Evolutionary conservation across 2,113 vertebrate species (phyloP).

Genomic region (Petroica traversi): DNA sequence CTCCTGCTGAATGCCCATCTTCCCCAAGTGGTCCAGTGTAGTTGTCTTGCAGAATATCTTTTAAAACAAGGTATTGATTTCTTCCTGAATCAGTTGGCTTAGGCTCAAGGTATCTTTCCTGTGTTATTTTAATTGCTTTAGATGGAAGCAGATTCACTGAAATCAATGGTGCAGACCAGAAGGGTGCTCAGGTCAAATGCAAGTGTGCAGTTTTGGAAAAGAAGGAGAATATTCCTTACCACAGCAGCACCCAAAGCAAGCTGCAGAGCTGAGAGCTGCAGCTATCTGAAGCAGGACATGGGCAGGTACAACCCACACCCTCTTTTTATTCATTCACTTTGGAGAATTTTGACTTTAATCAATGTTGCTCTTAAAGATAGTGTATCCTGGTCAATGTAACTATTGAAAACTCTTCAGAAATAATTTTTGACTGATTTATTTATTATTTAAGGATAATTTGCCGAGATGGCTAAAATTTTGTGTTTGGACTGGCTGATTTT

Average conservation of each 20-base stretch:
- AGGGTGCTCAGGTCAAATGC: background rate
- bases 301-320: background rate
- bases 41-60: background rate
- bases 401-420: background rate
- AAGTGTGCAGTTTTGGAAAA: background rate
- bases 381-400: background rate
- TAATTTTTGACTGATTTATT: background rate
- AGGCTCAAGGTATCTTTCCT: background rate
- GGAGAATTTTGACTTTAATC: background rate
- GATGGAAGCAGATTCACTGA: background rate
- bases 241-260: background rate
- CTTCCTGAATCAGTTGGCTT: background rate
- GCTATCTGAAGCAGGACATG: background rate
- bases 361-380: background rate
- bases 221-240: background rate
- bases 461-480: background rate
- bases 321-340: background rate
- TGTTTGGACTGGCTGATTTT: background rate
- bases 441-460: background rate
- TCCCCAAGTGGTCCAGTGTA: background rate
- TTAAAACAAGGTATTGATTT: background rate
- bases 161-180: background rate
- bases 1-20: background rate
- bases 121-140: background rate
- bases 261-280: background rate